Conservation (phyloP, 2,888 invertebrate species). For the Neoaliturus tenellus region DNA sequence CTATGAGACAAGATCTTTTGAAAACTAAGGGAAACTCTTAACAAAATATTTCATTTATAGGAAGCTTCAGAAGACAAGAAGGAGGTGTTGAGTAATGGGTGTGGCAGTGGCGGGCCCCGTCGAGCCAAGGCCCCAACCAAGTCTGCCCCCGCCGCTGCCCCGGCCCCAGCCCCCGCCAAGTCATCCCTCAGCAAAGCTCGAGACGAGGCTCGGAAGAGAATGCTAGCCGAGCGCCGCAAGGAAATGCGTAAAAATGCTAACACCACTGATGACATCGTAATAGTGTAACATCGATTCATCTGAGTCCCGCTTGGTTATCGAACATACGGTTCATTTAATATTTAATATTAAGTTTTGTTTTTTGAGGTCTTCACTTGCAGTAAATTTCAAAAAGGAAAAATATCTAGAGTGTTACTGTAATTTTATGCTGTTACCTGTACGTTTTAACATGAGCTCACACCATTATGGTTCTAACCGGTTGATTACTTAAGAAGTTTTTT, state of each 20-base stretch:
- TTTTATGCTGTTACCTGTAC: too few relatives aligned
- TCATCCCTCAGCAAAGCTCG: slow-evolving; percentile 73
- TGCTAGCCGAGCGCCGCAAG: slow-evolving; percentile 85
- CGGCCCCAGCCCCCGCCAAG: background rate
- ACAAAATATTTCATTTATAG: background rate
- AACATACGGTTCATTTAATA: background rate
- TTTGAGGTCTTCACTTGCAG: background rate
- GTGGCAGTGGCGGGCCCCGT: background rate
- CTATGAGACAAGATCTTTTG: too few relatives aligned
- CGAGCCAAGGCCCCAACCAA: background rate
- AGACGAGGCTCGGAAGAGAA: slow-evolving; percentile 85
- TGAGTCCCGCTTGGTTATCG: background rate
- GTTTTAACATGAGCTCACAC: too few relatives aligned
- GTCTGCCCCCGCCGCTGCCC: background rate
- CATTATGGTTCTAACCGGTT: too few relatives aligned
- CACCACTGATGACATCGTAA: slow-evolving; percentile 53
- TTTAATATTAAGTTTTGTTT: background rate
- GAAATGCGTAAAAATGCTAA: slow-evolving; percentile 72
- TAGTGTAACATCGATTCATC: slow-evolving; percentile 25
- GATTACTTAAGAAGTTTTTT: too few relatives aligned
- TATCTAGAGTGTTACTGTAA: background rate
- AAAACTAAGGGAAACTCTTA: too few relatives aligned
- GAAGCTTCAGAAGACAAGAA: slow-evolving; percentile 17
- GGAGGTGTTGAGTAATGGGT: slow-evolving; percentile 9
- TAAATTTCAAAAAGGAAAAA: slow-evolving; percentile 3